Conservation (phyloP, 2,888 invertebrate genomes). For the Nymphalis urticae region DNA sequence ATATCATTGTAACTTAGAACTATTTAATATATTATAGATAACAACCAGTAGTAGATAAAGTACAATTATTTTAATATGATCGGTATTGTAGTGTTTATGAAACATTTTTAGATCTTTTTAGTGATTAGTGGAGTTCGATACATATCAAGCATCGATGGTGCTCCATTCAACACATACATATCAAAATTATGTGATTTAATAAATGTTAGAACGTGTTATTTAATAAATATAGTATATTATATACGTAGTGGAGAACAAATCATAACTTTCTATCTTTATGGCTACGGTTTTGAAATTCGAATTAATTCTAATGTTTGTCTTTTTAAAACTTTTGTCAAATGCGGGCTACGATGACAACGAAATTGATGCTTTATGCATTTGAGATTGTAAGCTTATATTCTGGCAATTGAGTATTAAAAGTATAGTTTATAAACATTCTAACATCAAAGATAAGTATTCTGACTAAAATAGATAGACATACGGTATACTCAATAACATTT, state of each 20-base stretch:
- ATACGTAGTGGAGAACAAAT: constrained; percentile 41
- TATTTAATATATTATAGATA: constrained; percentile 67
- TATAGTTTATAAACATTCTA: neutral
- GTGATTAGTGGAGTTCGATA: constrained; percentile 44
- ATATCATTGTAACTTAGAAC: constrained; percentile 70
- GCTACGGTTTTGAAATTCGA: constrained; percentile 23
- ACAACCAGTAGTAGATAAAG: constrained; percentile 70
- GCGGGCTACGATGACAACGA: constrained; percentile 78
- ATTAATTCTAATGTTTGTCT: constrained; percentile 21
- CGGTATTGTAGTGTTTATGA: constrained; percentile 72
- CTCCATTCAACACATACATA: constrained; percentile 72
- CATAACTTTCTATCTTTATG: constrained; percentile 26
- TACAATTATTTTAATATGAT: constrained; percentile 79
- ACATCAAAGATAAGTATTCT: too few species aligned
- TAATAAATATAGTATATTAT: constrained; percentile 47
- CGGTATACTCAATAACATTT: too few species aligned
- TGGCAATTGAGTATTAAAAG: constrained; percentile 1
- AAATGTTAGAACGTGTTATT: constrained; percentile 50
- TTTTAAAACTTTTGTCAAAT: constrained; percentile 72
- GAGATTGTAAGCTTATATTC: neutral
- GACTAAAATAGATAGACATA: too few species aligned
- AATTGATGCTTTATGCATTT: neutral
- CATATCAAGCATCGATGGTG: constrained; percentile 64
- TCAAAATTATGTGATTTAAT: constrained; percentile 77
- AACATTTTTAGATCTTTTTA: constrained; percentile 70